These are phyloP conservation scores for Styela clava DNA, from an alignment of 23 tunicate species.

Conservation along the genomic window DNA sequence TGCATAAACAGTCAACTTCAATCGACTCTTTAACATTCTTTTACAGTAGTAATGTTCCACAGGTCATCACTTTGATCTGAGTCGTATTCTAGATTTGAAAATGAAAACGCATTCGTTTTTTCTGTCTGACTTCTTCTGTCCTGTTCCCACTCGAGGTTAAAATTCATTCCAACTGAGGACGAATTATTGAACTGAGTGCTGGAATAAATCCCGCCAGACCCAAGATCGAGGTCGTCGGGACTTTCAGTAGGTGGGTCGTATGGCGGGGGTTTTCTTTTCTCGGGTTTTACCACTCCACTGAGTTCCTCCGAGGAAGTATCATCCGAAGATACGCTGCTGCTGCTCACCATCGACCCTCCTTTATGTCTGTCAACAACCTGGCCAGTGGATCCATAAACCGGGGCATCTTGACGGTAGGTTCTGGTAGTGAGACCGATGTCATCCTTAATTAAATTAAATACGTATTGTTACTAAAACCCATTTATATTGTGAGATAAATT, in stretches of 20 bases:
- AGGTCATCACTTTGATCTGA: constrained; percentile 10
- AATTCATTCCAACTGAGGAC: background rate
- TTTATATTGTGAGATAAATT: too few species aligned
- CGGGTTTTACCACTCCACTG: background rate
- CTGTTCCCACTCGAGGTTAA: background rate
- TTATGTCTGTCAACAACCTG: constrained; percentile 21
- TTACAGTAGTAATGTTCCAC: constrained; percentile 9
- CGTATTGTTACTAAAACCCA: too few species aligned
- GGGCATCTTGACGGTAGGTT: constrained; percentile 26
- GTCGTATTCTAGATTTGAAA: background rate
- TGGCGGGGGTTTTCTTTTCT: constrained; percentile 19
- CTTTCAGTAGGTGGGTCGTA: background rate
- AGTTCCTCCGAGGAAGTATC: background rate
- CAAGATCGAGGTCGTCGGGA: constrained; percentile 6
- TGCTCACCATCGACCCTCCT: background rate
- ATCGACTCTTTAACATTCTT: too few species aligned
- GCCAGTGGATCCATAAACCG: constrained; percentile 33
- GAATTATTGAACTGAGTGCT: background rate
- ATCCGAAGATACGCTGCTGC: background rate
- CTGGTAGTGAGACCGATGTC: constrained; percentile 1
- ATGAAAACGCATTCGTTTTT: background rate
- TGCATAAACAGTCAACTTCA: too few species aligned
- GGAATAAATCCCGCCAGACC: background rate
- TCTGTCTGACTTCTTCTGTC: background rate
- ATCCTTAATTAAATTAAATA: too few species aligned